Base-by-base conservation (phyloP, 2,888 invertebrate genomes). In the Halictus ligatus region DNA sequence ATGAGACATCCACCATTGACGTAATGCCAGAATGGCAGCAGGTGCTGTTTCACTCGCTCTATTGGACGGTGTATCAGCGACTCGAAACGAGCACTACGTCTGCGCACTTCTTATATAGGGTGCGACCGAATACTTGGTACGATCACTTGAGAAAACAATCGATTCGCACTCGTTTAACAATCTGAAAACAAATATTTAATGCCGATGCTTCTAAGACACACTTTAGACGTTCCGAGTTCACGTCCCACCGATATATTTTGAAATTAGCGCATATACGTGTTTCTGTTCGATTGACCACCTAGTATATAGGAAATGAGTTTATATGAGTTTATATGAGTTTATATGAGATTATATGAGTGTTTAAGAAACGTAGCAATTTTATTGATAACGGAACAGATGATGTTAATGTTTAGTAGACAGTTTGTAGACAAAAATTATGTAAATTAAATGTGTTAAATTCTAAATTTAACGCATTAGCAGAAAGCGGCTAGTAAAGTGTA, bases 1-100 rank as follows among this genome's bases (percentile, higher is more conserved):
- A 90, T 91, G 89, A 92, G 90, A 93, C 89, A 89, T 92, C 92
- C 91, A 93, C 92, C 92, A 93, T 93, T 94, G 94, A 94, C 94
- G 94, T 93, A 94, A 93, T 92, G 93, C 92, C 93, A 93, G 92
- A 93, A 93, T 94, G 92, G 93, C 93, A 93, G 94, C 87, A 88
- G 88, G 85, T 86, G 91, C 87, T 89, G 89, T 88, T 91, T 91
- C 91, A 89, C 89, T 89, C 89, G 85, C 86, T 76, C 88, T 81
- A 77, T 71, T 54, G 67, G 80, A 75, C 89, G 90, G 88, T 67
- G 64, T 48, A 29, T 72, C 46, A 91, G 87, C 71, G 67, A 74
- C 85, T 85, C 60, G 50, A 50, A 64, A 50, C 75, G 71, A 77
- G 50, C 25, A 73, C 67, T 40, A 81, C 88, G 88, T 84, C 88